Evolutionary conservation across 2,113 vertebrate genomes (phyloP).

Genomic region (Synodontis membranacea): DNA sequence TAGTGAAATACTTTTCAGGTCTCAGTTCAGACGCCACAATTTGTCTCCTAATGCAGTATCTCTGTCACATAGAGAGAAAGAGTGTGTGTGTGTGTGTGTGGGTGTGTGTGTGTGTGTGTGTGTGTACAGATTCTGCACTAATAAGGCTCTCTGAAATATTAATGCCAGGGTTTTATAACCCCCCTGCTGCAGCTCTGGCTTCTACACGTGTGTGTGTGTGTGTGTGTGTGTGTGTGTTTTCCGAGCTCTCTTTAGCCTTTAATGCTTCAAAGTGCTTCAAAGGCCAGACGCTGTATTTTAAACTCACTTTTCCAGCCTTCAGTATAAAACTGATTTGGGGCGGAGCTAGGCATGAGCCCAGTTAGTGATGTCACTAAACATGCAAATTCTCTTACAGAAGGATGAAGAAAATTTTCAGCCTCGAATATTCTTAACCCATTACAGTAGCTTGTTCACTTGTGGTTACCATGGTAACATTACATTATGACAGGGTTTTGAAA

Average conservation of each 20-base stretch:
- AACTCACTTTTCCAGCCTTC: background rate
- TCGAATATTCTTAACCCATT: background rate
- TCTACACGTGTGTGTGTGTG: background rate
- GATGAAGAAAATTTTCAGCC: background rate
- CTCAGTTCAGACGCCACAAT: background rate
- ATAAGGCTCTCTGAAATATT: background rate
- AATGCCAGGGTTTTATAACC: slow-evolving; percentile 2
- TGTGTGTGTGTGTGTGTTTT: slow-evolving; percentile 16
- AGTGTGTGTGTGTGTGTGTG: background rate
- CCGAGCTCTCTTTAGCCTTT: background rate
- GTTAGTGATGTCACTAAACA: background rate
- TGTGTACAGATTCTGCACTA: background rate
- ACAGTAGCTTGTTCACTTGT: background rate
- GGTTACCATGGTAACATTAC: background rate
- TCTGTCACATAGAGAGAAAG: background rate
- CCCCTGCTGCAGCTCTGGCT: background rate
- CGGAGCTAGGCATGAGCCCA: background rate
- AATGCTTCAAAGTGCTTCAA: background rate
- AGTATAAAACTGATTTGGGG: background rate
- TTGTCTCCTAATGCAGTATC: background rate
- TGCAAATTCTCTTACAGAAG: background rate
- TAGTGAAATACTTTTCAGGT: background rate
- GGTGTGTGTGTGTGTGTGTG: slow-evolving; percentile 16
- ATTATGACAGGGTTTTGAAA: background rate
- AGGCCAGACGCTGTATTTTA: background rate